phyloP scores from a whole-genome alignment of 35 echinoderm and acorn worm species.

The Amphiura filiformis region DNA sequence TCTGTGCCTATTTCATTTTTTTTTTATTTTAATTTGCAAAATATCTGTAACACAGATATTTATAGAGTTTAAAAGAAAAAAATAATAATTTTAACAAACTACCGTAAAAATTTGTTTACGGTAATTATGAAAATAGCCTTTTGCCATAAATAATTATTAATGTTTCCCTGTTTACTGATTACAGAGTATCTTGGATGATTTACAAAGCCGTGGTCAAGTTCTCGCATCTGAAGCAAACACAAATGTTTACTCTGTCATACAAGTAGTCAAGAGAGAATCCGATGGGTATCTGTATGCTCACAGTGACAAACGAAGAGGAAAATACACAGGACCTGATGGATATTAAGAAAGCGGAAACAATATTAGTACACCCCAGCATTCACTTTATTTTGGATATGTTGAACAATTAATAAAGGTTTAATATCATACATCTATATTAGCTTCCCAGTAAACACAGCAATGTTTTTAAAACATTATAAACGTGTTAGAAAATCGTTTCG shows the following conservation, averaged over 20 bases:
- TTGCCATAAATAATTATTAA: not conserved
- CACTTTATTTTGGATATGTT: no score
- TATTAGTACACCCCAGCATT: no score
- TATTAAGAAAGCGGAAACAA: no score
- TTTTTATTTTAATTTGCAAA: not conserved
- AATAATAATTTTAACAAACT: constrained; percentile 17
- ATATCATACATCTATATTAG: no score
- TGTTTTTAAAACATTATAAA: no score
- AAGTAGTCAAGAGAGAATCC: constrained; percentile 25
- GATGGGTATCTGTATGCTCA: constrained; percentile 42
- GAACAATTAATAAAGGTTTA: no score
- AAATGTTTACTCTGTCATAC: not conserved
- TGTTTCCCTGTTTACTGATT: constrained; percentile 27
- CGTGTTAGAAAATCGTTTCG: no score
- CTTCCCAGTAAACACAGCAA: no score
- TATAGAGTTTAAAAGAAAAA: constrained; percentile 11
- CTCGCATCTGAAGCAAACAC: not conserved
- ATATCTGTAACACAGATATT: not conserved
- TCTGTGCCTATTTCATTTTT: no score
- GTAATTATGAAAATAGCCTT: constrained; percentile 9
- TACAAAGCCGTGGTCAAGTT: constrained; percentile 37
- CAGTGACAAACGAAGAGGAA: constrained; percentile 48
- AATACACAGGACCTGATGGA: constrained; percentile 34
- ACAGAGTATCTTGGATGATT: constrained; percentile 44
- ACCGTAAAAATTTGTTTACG: not conserved